Evolutionary conservation across 2,888 invertebrate species (phyloP).

Genomic region (Mimachlamys varia): DNA sequence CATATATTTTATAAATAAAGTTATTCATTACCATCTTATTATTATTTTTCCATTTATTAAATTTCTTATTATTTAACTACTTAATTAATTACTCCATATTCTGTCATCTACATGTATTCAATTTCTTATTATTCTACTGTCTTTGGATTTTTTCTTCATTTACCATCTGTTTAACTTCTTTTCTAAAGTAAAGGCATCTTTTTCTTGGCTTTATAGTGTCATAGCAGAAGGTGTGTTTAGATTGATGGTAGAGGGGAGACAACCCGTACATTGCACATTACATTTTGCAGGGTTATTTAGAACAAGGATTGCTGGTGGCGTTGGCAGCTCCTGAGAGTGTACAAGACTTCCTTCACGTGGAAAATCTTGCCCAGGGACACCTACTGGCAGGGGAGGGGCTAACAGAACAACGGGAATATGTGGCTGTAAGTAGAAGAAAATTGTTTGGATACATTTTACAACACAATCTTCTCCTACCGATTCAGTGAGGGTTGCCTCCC

Average conservation of each 20-base stretch:
- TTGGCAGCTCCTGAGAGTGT: slow-evolving; percentile 73
- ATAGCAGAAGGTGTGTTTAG: no score
- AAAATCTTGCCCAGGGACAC: slow-evolving; percentile 80
- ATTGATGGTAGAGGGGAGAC: not conserved
- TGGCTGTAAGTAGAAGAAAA: slow-evolving; percentile 68
- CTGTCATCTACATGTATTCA: no score
- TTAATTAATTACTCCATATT: no score
- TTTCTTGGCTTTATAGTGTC: no score
- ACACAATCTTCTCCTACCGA: not conserved
- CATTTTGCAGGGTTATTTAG: slow-evolving; percentile 69
- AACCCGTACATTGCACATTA: slow-evolving; percentile 18
- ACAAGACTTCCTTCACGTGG: slow-evolving; percentile 80
- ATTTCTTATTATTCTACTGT: no score
- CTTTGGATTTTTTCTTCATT: no score
- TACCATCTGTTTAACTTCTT: no score
- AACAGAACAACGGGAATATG: slow-evolving; percentile 58
- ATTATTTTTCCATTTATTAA: no score
- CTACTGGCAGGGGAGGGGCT: slow-evolving; percentile 75
- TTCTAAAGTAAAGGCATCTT: no score
- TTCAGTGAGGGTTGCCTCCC: slow-evolving; percentile 18
- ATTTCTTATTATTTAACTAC: no score
- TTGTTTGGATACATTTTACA: not conserved
- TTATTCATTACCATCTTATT: no score
- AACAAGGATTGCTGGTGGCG: slow-evolving; percentile 72
- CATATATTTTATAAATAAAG: no score